phyloP scores from a whole-genome alignment of 2,113 vertebrate genomes.

The Caranx ignobilis region DNA sequence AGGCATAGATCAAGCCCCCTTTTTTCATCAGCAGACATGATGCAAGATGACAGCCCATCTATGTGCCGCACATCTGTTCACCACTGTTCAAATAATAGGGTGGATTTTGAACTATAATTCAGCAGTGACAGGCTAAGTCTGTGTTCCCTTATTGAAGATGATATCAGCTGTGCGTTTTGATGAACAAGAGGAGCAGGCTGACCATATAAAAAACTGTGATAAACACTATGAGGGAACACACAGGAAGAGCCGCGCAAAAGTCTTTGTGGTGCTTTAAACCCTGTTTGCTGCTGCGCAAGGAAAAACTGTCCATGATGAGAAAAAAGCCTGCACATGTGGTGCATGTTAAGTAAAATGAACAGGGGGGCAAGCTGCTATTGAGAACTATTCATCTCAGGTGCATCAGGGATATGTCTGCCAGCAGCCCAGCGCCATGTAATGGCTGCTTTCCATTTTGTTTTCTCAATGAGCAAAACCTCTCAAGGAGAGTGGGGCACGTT shows the following conservation, averaged over 20 bases:
- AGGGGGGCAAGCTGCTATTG: slow-evolving; percentile 37
- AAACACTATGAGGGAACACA: slow-evolving; percentile 56
- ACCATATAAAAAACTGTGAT: slow-evolving; percentile 62
- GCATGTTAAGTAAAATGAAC: slow-evolving; percentile 64
- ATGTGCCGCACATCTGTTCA: slow-evolving; percentile 69
- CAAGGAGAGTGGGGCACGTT: slow-evolving; percentile 56
- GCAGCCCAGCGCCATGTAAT: slow-evolving; percentile 57
- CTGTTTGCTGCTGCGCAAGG: slow-evolving; percentile 24
- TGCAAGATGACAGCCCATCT: slow-evolving; percentile 64
- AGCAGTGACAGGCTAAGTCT: slow-evolving; percentile 72
- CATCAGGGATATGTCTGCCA: slow-evolving; percentile 46
- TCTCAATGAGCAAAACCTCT: slow-evolving; percentile 68
- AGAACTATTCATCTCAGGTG: slow-evolving; percentile 63
- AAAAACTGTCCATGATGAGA: slow-evolving; percentile 67
- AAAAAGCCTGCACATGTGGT: slow-evolving; percentile 41
- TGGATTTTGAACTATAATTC: slow-evolving; percentile 70
- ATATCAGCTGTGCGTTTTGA: slow-evolving; percentile 76
- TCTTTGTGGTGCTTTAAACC: slow-evolving; percentile 50
- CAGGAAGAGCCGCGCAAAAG: slow-evolving; percentile 44
- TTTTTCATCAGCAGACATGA: slow-evolving; percentile 43
- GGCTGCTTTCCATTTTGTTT: slow-evolving; percentile 75
- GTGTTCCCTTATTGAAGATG: slow-evolving; percentile 81
- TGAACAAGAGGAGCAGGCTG: slow-evolving; percentile 69
- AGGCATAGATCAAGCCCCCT: slow-evolving; percentile 36
- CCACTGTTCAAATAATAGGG: slow-evolving; percentile 69